Conservation (phyloP, 2,888 invertebrate genomes). For the Hemistola chrysoprasaria region DNA sequence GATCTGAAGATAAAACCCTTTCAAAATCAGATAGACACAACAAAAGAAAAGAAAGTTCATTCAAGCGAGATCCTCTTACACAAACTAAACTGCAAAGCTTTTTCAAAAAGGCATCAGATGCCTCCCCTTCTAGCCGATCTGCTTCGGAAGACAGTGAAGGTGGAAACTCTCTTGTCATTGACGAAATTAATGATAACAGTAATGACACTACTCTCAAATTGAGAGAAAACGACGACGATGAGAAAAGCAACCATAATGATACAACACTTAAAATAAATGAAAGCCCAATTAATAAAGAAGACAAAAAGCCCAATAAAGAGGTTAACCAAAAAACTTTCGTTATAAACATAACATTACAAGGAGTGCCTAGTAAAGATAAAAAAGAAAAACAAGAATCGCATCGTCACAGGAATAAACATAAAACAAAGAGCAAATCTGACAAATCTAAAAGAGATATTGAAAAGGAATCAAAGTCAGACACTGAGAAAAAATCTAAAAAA, state of each 20-base stretch:
- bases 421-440: slow-evolving; percentile 17
- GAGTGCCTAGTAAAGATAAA: slow-evolving; percentile 46
- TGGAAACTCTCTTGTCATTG: slow-evolving; percentile 54
- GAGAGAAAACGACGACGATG: slow-evolving; percentile 29
- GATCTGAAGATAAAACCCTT: slow-evolving; percentile 44
- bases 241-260: slow-evolving; percentile 37
- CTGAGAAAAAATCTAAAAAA: slow-evolving; percentile 6
- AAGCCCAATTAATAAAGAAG: slow-evolving; percentile 9
- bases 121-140: slow-evolving; percentile 38
- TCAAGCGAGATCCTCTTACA: slow-evolving; percentile 71
- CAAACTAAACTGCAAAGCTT: slow-evolving; percentile 75
- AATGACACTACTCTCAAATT: slow-evolving; percentile 45
- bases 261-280: slow-evolving; percentile 52
- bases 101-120: slow-evolving; percentile 57
- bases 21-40: slow-evolving; percentile 72
- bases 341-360: slow-evolving; percentile 72
- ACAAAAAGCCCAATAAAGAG: slow-evolving; percentile 18
- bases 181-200: slow-evolving; percentile 46
- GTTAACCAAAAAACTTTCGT: slow-evolving; percentile 54
- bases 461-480: slow-evolving; percentile 3
- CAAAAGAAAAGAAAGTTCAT: slow-evolving; percentile 70
- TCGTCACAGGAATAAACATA: slow-evolving; percentile 8
- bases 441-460: background rate
- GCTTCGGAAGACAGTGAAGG: slow-evolving; percentile 54
- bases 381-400: slow-evolving; percentile 3